Base-by-base conservation (phyloP, 2,113 vertebrate genomes). In the Hydrochoerus hydrochaeris region DNA sequence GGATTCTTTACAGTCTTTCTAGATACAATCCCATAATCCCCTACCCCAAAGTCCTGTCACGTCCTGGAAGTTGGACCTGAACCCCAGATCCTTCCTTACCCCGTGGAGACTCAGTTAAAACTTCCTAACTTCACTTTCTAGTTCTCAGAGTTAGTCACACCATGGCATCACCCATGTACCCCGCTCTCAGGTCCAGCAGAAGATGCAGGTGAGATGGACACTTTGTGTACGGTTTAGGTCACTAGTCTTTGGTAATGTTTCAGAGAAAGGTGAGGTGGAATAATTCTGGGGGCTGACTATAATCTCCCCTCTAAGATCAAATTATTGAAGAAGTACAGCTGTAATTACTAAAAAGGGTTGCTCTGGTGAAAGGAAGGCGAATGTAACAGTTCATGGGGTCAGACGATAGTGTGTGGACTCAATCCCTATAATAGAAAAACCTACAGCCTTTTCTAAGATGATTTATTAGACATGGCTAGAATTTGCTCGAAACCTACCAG, bases 401-500 rank as follows among this genome's bases (percentile, higher is more conserved):
- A 2, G 38, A 49, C 75, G 80, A 35, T 19, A 80, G 86, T 1
- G 0, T 44, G 62, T 22, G 30, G 78, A 22, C 46, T 67, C 14
- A 13, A 4, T 41, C 44, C 83, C 78, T 13, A 22, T 5, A 3
- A 35, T 24, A 30, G 17, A 63, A 91, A 96, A 86, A 95, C 67
- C 88, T 35, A 83, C 73, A 91, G 93, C 44, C 83, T 69, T 92
- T 96, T 77, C 93, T 44, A 67, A 81, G 73, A 95, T 97, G 97
- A 97, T 95, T 91, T 89, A 96, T 95, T 95, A 92, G 93, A 91
- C 78, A 41, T 0, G 35, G 38, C 65, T 24, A 77, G 91, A 94
- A 91, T 88, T 41, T 86, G 78, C 96, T 93, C 91, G 91, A 95
- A 96, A 81, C 75, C 82, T 28, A 89, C 93, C 71, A 91, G 93